Evolutionary conservation across 2,797 vertebrate species (phyloP), one percentile per base, ranked within the genome.

Genomic region (Phataginus tetradactyla): DNA sequence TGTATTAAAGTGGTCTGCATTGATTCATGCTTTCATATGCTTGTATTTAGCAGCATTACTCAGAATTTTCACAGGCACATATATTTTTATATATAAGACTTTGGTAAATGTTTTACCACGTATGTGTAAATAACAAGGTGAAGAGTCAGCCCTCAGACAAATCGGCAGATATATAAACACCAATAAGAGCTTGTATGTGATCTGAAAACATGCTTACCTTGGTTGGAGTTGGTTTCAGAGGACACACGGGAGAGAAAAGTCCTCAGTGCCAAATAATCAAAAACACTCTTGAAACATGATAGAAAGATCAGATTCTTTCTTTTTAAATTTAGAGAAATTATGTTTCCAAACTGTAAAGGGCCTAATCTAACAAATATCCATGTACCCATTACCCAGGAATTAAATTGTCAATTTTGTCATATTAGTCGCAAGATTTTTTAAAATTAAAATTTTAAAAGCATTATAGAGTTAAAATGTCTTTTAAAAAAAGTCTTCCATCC

Each of bases 361-460:
- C 90, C 34, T 66, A 90, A 69, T 53, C 29, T 83, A 94, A 87
- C n/a, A 79, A 63, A 86, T 34, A 75, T 21, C 39, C 18, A 32
- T 11, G 12, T n/a, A 29, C 18, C 37, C 42, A 59, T 27, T 13
- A 69, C 57, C 59, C 32, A 64, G 81, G 85, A 83, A 84, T 79
- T 39, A 69, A 39, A 55, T 23, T 75, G 29, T 69, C 71, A 55
- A 21, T 81, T 90, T 86, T 90, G 12, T 81, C 34, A 32, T 74
- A 83, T 79, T 72, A 61, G 34, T 81, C 86, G 87, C n/a, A 80
- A 90, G 17, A 92, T 61, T 79, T 85, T 71, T 49, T n/a, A 34
- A 64, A 64, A 42, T 34, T 61, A 34, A 86, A 42, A 39, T 20
- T 49, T 83, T 15, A 12, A 69, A n/a, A 59, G 4, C 49, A 74